These are phyloP conservation scores for Drosophila oshimai DNA, from an alignment of 1,140 invertebrate species.

Conservation along the genomic window DNA sequence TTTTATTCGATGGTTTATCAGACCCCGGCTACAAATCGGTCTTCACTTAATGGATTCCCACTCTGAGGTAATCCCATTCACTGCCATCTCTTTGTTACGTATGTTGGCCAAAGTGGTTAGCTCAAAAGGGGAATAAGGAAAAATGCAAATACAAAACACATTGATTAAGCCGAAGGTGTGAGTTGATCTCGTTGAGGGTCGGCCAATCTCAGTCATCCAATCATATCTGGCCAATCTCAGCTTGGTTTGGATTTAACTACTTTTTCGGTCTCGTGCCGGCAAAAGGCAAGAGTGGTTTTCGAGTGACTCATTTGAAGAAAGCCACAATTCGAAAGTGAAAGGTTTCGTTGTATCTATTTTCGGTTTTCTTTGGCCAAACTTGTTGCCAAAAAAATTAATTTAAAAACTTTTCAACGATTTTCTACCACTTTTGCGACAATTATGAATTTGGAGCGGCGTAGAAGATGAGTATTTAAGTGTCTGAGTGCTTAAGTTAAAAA, in stretches of 20 bases:
- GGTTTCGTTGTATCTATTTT: slow-evolving; percentile 27
- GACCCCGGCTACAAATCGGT: background rate
- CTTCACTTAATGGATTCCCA: background rate
- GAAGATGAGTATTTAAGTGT: slow-evolving; percentile 26
- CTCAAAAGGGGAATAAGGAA: background rate
- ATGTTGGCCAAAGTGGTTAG: slow-evolving; percentile 12
- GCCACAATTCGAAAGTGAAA: slow-evolving; percentile 34
- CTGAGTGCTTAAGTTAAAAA: background rate
- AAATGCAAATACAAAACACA: slow-evolving; percentile 28
- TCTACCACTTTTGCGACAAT: slow-evolving; percentile 44
- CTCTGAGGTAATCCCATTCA: slow-evolving; percentile 16
- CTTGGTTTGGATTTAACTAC: slow-evolving; percentile 5
- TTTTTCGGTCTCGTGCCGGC: slow-evolving; percentile 33
- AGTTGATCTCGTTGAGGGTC: slow-evolving; percentile 35
- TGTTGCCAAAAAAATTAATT: slow-evolving; percentile 23
- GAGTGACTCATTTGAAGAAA: slow-evolving; percentile 33
- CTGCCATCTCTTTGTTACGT: slow-evolving; percentile 2
- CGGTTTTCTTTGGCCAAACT: slow-evolving; percentile 1
- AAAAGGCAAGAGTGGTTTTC: slow-evolving; percentile 16
- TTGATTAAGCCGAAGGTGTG: slow-evolving; percentile 36
- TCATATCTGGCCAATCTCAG: background rate
- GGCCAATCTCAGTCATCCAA: slow-evolving; percentile 9
- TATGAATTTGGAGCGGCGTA: slow-evolving; percentile 49
- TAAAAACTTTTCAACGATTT: slow-evolving; percentile 58
- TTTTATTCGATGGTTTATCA: background rate